Evolutionary conservation across 1,140 invertebrate species (phyloP), one percentile per base, ranked within the genome.

Genomic region (Drosophila trapezifrons): DNA sequence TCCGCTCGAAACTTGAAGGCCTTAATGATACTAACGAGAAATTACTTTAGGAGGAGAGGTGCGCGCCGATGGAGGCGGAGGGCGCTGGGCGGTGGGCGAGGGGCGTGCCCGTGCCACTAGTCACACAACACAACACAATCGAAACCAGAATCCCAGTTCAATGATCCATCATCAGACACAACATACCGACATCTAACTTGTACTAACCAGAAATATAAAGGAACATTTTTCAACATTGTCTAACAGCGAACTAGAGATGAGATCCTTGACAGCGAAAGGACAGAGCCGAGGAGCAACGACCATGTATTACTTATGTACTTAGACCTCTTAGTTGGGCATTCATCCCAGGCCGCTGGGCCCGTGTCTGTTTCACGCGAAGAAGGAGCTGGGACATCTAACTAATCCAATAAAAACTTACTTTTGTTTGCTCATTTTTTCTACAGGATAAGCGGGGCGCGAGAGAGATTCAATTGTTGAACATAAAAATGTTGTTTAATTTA

Each of bases 1-100:
- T 72, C 69, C 83, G 76, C 76, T 80, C 73, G 84, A 84, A 89
- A 89, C 84, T 76, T 84, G 55, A 87, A 84, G 84, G 84, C 84
- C 84, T 89, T 89, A 89, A 84, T 85, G 80, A 89, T 80, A 90
- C 77, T 76, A 86, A 89, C 70, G 72, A 46, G 67, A 64, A 75
- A 77, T 70, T 77, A 82, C 63, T 87, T 86, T 83, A 87, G 79
- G 75, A 75, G 49, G 60, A 54, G 8, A 37, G 51, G 51, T 38
- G 45, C 66, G 69, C 66, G 63, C 72, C 52, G 55, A 63, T 67
- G 67, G 51, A 49, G 60, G 60, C 37, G 60, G 51, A n/a, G 18
- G 17, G 47, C 29, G 49, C 1, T 20, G 29, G 49, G 29, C 27
- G 8, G 3, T 20, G 59, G 15, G 60, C 49, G 45, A 66, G 81